Conservation (phyloP, 2,113 vertebrate genomes). For the Sapajus apella region DNA sequence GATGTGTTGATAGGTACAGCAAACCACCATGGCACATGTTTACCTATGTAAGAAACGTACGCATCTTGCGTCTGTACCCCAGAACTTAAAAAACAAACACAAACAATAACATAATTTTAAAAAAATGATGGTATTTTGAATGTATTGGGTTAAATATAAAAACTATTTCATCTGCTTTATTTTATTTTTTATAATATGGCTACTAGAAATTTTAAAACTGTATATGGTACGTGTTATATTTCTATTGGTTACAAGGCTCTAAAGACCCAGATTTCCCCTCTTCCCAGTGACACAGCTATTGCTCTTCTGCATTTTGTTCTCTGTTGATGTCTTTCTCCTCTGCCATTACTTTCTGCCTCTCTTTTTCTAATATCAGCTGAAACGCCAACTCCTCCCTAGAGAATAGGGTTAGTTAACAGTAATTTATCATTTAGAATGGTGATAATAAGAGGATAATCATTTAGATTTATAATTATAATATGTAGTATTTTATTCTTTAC, state of each 20-base stretch:
- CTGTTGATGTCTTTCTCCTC: background rate
- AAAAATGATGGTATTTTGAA: background rate
- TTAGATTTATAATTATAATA: background rate
- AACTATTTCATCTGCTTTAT: background rate
- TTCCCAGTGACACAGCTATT: background rate
- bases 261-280: background rate
- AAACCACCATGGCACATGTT: no score
- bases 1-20: no score
- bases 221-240: background rate
- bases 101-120: no score
- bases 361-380: conserved; percentile 32
- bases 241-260: background rate
- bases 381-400: conserved; percentile 28
- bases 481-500: background rate
- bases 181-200: background rate
- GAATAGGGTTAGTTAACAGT: background rate
- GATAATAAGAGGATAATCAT: no score
- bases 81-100: no score
- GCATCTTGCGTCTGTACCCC: no score
- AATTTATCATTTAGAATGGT: conserved; percentile 47
- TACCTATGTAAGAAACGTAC: no score
- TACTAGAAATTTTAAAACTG: background rate
- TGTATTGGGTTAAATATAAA: background rate
- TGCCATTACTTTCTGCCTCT: conserved; percentile 12
- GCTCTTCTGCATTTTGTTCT: background rate